phyloP scores from a whole-genome alignment of 2,888 invertebrate species.

The Cantharis rustica region DNA sequence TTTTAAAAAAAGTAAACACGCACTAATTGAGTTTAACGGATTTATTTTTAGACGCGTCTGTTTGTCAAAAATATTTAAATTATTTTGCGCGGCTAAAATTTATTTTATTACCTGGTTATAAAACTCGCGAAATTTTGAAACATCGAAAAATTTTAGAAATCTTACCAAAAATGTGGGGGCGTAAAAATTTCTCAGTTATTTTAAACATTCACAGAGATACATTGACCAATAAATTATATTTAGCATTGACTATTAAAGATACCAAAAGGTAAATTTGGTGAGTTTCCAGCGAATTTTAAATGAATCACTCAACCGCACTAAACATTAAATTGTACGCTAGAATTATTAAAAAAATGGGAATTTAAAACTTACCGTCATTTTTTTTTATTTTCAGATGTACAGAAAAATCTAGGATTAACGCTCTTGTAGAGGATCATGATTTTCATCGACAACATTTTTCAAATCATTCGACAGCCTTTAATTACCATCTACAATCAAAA shows the following conservation, averaged over 20 bases:
- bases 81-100: constrained; percentile 5
- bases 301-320: neutral
- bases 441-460: neutral
- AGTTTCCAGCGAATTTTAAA: constrained; percentile 8
- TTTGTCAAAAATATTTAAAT: constrained; percentile 16
- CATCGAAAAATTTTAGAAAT: neutral
- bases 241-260: constrained; percentile 5
- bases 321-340: neutral
- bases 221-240: constrained; percentile 16
- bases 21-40: constrained; percentile 17
- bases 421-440: neutral
- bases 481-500: neutral
- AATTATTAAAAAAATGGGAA: neutral
- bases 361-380: neutral
- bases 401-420: constrained; percentile 17
- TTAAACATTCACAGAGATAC: constrained; percentile 7
- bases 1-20: constrained; percentile 14
- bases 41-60: constrained; percentile 19
- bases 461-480: neutral
- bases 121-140: neutral
- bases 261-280: constrained; percentile 16
- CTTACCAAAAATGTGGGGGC: neutral
- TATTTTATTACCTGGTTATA: constrained; percentile 7
- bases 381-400: constrained; percentile 13
- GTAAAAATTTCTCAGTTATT: constrained; percentile 5